A percentile compares a stretch with the other conserved stretches of the same genome.
Evolutionary conservation across 2,888 invertebrate species (phyloP).

Genomic region (Protodeltote pygarga): DNA sequence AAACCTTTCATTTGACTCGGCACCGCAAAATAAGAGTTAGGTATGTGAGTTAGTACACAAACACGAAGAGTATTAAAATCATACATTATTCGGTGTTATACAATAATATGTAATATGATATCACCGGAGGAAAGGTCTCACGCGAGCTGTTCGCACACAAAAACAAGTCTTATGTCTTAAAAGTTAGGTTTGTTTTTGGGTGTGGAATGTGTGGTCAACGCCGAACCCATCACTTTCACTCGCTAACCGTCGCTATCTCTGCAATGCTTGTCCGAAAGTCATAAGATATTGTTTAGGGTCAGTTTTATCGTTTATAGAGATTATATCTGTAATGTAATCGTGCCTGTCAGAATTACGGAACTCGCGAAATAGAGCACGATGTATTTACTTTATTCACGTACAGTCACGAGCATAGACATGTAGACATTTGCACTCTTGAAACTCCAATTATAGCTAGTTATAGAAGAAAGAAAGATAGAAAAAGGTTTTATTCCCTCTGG

Average conservation of each 20-base stretch:
- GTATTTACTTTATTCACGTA: background rate
- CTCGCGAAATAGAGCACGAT: slow-evolving; percentile 4
- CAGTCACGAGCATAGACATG: too few species aligned
- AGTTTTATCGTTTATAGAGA: slow-evolving; percentile 34
- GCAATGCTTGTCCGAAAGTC: slow-evolving; percentile 34
- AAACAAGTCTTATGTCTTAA: slow-evolving; percentile 5
- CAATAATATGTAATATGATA: slow-evolving; percentile 49
- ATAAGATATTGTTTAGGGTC: slow-evolving; percentile 42
- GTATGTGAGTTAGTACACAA: slow-evolving; percentile 34
- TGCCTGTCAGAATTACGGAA: slow-evolving; percentile 20
- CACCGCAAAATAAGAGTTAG: slow-evolving; percentile 35
- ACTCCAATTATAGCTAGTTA: too few species aligned
- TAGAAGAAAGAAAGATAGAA: too few species aligned
- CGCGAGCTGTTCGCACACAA: background rate
- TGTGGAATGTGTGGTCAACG: slow-evolving; percentile 8
- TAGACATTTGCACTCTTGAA: too few species aligned
- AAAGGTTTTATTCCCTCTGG: too few species aligned
- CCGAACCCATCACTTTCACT: slow-evolving; percentile 48
- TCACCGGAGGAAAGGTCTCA: slow-evolving; percentile 23
- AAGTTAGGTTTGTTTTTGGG: slow-evolving; percentile 14
- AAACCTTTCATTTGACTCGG: slow-evolving; percentile 34
- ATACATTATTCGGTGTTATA: slow-evolving; percentile 43
- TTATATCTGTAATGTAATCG: slow-evolving; percentile 28
- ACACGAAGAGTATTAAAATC: slow-evolving; percentile 28
- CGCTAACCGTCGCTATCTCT: slow-evolving; percentile 27